Evolutionary conservation across 1,140 invertebrate genomes (phyloP).

Genomic region (Gonioctena quinquepunctata): DNA sequence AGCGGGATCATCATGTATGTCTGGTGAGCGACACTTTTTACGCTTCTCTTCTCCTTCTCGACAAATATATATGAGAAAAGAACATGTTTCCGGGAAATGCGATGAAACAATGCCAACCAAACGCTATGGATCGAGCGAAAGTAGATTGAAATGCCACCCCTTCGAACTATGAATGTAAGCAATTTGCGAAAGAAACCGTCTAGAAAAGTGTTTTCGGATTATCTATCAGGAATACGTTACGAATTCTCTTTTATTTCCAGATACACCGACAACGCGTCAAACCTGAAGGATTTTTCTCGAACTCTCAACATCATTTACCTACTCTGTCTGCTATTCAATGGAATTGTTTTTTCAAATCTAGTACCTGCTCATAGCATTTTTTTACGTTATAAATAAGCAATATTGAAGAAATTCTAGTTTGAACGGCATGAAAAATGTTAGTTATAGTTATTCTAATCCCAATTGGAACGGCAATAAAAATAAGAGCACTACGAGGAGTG

Average conservation of each 20-base stretch:
- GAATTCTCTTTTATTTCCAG: background rate
- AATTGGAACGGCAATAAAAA: too few relatives aligned
- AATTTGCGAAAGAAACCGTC: slow-evolving; percentile 15
- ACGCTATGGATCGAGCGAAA: slow-evolving; percentile 3
- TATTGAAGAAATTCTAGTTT: too few relatives aligned
- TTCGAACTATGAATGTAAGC: background rate
- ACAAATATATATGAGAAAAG: slow-evolving; percentile 22
- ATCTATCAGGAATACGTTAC: background rate
- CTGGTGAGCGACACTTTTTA: slow-evolving; percentile 13
- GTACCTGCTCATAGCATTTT: too few relatives aligned
- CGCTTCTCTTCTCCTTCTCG: slow-evolving; percentile 11
- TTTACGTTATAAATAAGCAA: too few relatives aligned
- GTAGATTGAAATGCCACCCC: slow-evolving; percentile 17
- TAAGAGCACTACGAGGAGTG: too few relatives aligned
- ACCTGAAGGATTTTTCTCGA: too few relatives aligned
- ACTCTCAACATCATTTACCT: too few relatives aligned
- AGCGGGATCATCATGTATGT: background rate
- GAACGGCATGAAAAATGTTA: too few relatives aligned
- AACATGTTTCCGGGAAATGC: slow-evolving; percentile 10
- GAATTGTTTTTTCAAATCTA: too few relatives aligned
- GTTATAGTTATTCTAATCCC: too few relatives aligned
- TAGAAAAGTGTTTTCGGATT: slow-evolving; percentile 16
- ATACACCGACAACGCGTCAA: too few relatives aligned
- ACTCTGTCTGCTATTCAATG: too few relatives aligned
- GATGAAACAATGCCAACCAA: slow-evolving; percentile 11